Evolutionary conservation across 2,888 invertebrate species (phyloP).

Genomic region (Orthonevra nobilis): DNA sequence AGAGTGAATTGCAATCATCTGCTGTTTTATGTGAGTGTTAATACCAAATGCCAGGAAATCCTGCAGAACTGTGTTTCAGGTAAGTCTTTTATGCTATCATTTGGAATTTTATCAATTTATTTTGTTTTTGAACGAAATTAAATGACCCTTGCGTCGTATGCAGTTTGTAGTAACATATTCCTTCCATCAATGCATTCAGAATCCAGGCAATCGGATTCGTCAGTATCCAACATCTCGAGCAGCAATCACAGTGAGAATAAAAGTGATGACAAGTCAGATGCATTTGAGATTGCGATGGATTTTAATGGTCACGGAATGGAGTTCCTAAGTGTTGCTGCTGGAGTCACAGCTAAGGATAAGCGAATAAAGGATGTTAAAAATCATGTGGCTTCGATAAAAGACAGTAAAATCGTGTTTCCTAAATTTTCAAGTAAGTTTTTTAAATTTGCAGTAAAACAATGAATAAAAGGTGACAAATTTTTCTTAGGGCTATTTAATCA

Average conservation of each 20-base stretch:
- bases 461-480: neutral
- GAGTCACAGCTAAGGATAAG: conserved; percentile 93
- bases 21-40: conserved; percentile 87
- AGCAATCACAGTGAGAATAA: conserved; percentile 73
- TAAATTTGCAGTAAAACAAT: neutral
- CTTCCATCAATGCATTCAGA: conserved; percentile 75
- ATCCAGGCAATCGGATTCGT: conserved; percentile 72
- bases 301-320: conserved; percentile 81
- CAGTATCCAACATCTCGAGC: conserved; percentile 72
- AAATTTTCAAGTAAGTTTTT: conserved; percentile 74
- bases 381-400: conserved; percentile 79
- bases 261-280: conserved; percentile 72
- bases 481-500: conserved; percentile 75
- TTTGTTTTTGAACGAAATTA: conserved; percentile 45
- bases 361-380: conserved; percentile 91
- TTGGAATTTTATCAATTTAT: conserved; percentile 44
- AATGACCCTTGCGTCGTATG: conserved; percentile 54
- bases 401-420: conserved; percentile 75
- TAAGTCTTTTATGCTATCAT: no score
- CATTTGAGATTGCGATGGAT: conserved; percentile 73
- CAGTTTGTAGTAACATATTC: conserved; percentile 78
- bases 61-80: conserved; percentile 83
- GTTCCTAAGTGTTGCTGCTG: conserved; percentile 90
- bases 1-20: conserved; percentile 88
- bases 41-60: conserved; percentile 88